A percentile compares a stretch with the other conserved stretches of the same genome.
Conservation (phyloP, 2,113 vertebrate species). For the Gallinago undulata region DNA sequence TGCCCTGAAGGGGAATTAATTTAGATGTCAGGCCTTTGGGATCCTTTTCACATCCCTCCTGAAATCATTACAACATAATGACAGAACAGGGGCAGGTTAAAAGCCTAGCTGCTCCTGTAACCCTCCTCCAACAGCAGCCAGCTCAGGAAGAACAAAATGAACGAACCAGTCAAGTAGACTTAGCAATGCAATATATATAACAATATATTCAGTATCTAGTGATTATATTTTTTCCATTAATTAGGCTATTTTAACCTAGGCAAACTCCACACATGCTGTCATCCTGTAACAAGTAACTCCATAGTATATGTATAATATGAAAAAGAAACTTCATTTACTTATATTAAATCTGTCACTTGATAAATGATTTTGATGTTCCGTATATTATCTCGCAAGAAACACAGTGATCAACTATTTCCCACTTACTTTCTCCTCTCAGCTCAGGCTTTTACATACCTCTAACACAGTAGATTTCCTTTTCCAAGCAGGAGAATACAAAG, state of each 20-base stretch:
- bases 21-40: neutral
- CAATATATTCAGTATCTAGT: neutral
- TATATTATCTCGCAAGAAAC: neutral
- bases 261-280: neutral
- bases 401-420: neutral
- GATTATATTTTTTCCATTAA: neutral
- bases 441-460: neutral
- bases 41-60: neutral
- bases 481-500: neutral
- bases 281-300: neutral
- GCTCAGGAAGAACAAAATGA: neutral
- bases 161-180: neutral
- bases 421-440: neutral
- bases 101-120: conserved; percentile 3
- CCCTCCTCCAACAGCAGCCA: neutral
- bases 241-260: neutral
- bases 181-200: neutral
- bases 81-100: neutral
- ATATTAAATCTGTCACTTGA: neutral
- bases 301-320: neutral
- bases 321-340: neutral
- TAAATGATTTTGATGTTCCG: neutral
- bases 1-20: conserved; percentile 27
- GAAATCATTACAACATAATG: conserved; percentile 26
- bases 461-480: neutral